Conservation (phyloP, 2,113 vertebrate species). For the Nannobrachium achirus region DNA sequence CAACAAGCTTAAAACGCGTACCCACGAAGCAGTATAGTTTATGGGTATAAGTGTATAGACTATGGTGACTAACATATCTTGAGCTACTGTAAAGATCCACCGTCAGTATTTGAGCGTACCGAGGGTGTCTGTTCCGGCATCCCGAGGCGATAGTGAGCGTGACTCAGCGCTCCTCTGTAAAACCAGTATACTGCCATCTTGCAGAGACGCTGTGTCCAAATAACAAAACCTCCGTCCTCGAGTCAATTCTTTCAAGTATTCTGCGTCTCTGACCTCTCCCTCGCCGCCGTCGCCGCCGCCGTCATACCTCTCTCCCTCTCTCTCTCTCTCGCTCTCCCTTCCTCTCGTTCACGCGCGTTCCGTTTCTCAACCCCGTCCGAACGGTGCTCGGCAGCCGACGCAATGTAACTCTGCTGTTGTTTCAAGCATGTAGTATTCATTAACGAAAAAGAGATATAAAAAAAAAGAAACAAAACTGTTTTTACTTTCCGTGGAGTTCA, state of each 20-base stretch:
- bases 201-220: conserved; percentile 52
- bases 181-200: conserved; percentile 68
- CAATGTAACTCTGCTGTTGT: conserved; percentile 78
- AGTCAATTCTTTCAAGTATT: conserved; percentile 47
- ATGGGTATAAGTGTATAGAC: conserved; percentile 18
- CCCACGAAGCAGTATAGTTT: conserved; percentile 38
- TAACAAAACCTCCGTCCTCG: conserved; percentile 37
- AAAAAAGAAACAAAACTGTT: conserved; percentile 45
- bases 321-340: conserved; percentile 21
- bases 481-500: conserved; percentile 77
- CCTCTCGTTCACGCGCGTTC: conserved; percentile 38
- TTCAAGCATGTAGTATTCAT: conserved; percentile 86
- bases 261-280: conserved; percentile 5
- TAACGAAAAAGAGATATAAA: conserved; percentile 71
- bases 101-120: conserved; percentile 71
- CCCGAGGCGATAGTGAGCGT: conserved; percentile 33
- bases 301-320: conserved; percentile 44
- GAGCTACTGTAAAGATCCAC: conserved; percentile 48
- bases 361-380: conserved; percentile 68
- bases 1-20: conserved; percentile 38
- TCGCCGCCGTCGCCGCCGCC: conserved; percentile 12
- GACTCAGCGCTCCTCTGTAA: conserved; percentile 36
- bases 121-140: conserved; percentile 14
- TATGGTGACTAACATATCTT: conserved; percentile 37
- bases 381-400: conserved; percentile 68